Base-by-base conservation (phyloP, 2,113 vertebrate genomes). In the Glaucomys volans region DNA sequence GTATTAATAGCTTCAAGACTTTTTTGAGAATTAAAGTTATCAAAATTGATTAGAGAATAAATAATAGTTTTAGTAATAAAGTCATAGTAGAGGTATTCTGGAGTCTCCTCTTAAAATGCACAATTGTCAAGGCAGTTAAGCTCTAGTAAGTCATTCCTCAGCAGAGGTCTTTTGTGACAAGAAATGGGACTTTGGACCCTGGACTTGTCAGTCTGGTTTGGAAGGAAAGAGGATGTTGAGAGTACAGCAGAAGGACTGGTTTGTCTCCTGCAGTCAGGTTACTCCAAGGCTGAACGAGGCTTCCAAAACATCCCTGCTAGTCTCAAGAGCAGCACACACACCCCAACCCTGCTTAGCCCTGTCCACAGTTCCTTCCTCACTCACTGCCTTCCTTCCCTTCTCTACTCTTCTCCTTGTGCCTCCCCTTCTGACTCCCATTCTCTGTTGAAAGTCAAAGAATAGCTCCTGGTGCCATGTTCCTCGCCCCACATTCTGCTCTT, bases 1-100 rank as follows among this genome's bases (percentile, higher is more conserved):
- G 82, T 74, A 28, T 8, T 64, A 71, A 75, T 83, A 64, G 44
- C 47, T 81, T 94, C 57, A 28, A 74, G 71, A 28, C 4, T 42
- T 62, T 67, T 86, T 87, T 64, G 35, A 72, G 62, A 87, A 81
- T 57, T 79, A 81, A 85, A 93, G 75, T 82, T 72, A 93, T n/a
- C 54, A 91, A 95, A 93, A 79, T 35, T 84, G 22, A 87, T 59
- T 59, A 64, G 8, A 83, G 4, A 26, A 92, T 8, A 85, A 89
- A 12, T 66, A 84, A 72, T 57, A 67, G 76, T 76, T 90, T 76
- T 64, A 94, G 87, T 54, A 84, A 75, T 30, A 66, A 0, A 85
- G 42, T 30, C 28, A 32, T 50, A 77, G 1, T 11, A 66, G 26
- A 82, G 80, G 50, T 79, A 92, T n/a, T 76, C 42, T 89, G 24